A percentile compares a stretch with the other conserved stretches of the same genome.
These are phyloP conservation scores for Andrena minutula DNA, from an alignment of 2,888 invertebrate genomes.

Conservation along the genomic window DNA sequence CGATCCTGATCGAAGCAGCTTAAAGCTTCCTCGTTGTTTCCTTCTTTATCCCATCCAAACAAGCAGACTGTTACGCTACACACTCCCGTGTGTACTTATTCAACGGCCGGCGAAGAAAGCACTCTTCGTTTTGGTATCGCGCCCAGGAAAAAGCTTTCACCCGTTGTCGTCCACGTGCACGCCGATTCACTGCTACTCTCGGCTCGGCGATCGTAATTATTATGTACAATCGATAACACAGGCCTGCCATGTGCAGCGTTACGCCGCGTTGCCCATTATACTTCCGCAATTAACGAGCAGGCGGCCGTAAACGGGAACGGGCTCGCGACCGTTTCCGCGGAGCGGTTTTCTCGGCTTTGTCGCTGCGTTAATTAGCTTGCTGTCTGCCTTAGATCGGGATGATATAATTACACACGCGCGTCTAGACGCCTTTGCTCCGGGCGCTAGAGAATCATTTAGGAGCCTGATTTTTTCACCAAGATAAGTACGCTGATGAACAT, in stretches of 20 bases:
- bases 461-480: background rate
- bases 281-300: slow-evolving; percentile 50
- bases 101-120: background rate
- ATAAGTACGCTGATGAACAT: background rate
- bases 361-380: slow-evolving; percentile 29
- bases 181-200: slow-evolving; percentile 1
- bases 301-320: slow-evolving; percentile 16
- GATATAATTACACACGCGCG: slow-evolving; percentile 9
- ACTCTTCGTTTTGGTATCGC: slow-evolving; percentile 1
- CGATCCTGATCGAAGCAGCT: background rate
- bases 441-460: slow-evolving; percentile 6
- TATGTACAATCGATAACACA: slow-evolving; percentile 28
- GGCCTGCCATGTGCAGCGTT: slow-evolving; percentile 27
- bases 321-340: slow-evolving; percentile 19
- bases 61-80: background rate
- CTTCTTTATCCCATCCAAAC: too few relatives aligned
- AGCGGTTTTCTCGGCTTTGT: slow-evolving; percentile 9
- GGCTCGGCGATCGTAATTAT: slow-evolving; percentile 35
- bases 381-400: slow-evolving; percentile 5
- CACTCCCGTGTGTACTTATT: background rate
- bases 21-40: background rate
- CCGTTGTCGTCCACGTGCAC: slow-evolving; percentile 15
- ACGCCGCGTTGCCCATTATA: slow-evolving; percentile 39
- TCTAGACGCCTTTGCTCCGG: background rate
- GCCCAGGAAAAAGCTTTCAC: slow-evolving; percentile 40